Evolutionary conservation across 1,140 invertebrate genomes (phyloP), one percentile per base, ranked within the genome.

Genomic region (Idris sp.): DNA sequence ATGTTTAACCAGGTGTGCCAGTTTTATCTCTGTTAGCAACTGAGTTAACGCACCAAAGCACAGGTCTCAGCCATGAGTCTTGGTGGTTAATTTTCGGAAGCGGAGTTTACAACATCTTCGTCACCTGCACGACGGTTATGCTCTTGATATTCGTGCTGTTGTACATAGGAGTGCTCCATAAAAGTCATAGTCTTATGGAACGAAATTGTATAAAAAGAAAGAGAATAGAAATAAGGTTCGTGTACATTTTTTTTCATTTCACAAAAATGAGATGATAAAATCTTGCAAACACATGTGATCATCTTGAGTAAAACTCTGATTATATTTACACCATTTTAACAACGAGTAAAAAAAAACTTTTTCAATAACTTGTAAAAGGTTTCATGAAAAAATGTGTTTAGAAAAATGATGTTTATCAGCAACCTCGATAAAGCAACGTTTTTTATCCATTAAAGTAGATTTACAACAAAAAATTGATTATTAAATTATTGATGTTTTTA

Each of bases 21-120:
- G 82, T 90, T 26, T 84, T 91, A 51, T 88, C 89, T 31, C 85
- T 90, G 22, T 81, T 91, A 11, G 87, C 88, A 10, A 90, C 88
- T n/a, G 88, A 90, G 73, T 79, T 91, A 22, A 88, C 88, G 4
- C 87, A 90, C 38, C 86, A 88, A 64, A 89, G 87, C 25, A 89
- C 88, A 22, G 86, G 89, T 18, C 85, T 86, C 53, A 78, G 85
- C 54, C 83, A 90, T 35, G 83, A 87, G 28, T 90, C 89, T 2
- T 91, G 90, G 90, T 91, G 90, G 90, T 75, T 91, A 51, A 84
- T 89, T 30, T 84, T 83, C 22, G 89, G 87, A 5, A 88, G 88
- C 8, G 83, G 89, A 14, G 84, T 89, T 9, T 90, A 90, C 74
- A 89, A 90, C 74, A 89, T 90, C 64, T 90, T 90, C 56, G 77